These are phyloP conservation scores for Antheraea mylitta DNA, from an alignment of 1,140 invertebrate species.

Conservation along the genomic window DNA sequence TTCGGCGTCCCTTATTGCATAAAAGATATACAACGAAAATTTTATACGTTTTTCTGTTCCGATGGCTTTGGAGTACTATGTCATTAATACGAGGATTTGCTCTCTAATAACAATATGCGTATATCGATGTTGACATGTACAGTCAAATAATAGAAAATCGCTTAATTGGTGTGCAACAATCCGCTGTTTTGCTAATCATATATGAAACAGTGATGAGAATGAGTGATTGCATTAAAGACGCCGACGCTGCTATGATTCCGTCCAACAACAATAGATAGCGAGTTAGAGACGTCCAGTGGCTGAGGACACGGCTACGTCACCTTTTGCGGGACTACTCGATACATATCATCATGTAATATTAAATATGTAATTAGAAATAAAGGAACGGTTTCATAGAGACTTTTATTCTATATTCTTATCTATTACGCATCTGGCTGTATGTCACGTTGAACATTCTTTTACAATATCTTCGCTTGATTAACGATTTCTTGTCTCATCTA, in stretches of 20 bases:
- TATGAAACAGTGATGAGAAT: conserved; percentile 25
- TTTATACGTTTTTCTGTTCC: conserved; percentile 34
- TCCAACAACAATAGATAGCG: conserved; percentile 75
- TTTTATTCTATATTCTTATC: conserved; percentile 74
- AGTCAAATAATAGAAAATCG: neutral
- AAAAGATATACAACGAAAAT: conserved; percentile 71
- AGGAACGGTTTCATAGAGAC: conserved; percentile 74
- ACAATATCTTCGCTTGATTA: conserved; percentile 39
- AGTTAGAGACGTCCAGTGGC: conserved; percentile 77
- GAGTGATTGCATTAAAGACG: conserved; percentile 36
- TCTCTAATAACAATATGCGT: conserved; percentile 30
- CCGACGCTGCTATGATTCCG: conserved; percentile 73
- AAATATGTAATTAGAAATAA: conserved; percentile 75
- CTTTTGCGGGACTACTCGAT: conserved; percentile 77
- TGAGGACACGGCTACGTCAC: conserved; percentile 76
- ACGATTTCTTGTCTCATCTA: conserved; percentile 18
- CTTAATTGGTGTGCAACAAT: neutral
- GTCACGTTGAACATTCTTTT: conserved; percentile 66
- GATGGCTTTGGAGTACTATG: conserved; percentile 18
- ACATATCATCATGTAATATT: conserved; percentile 78
- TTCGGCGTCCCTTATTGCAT: conserved; percentile 48
- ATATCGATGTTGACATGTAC: neutral
- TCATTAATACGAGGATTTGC: conserved; percentile 21
- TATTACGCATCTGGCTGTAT: conserved; percentile 71
- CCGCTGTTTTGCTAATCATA: neutral